A percentile compares a stretch with the other conserved stretches of the same genome.
Conservation (phyloP, 2,797 vertebrate genomes). For the Anguilla pacifica region DNA sequence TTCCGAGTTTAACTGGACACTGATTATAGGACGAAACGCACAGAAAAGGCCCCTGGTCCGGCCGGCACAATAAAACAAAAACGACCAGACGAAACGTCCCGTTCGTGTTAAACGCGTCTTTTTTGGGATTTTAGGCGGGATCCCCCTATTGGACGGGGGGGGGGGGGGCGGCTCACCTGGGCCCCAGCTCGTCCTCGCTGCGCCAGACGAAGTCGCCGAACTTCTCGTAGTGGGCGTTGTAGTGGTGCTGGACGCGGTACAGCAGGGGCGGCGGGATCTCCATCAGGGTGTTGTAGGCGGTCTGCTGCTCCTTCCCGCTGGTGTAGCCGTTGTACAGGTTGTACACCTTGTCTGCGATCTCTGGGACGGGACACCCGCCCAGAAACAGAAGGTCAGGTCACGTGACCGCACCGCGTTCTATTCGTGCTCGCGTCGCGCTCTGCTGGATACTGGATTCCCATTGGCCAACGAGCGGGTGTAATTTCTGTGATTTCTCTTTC, state of each 20-base stretch:
- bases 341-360: slow-evolving; percentile 96
- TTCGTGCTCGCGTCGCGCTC: no score
- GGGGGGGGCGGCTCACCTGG: slow-evolving; percentile 77
- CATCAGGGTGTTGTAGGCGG: slow-evolving; percentile 95
- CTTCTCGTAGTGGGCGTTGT: slow-evolving; percentile 97
- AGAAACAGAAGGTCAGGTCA: background rate
- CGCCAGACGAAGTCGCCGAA: slow-evolving; percentile 99
- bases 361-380: slow-evolving; percentile 63
- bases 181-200: slow-evolving; percentile 95
- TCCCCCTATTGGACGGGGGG: no score
- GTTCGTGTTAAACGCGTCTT: no score
- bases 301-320: slow-evolving; percentile 97
- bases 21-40: no score
- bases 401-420: background rate
- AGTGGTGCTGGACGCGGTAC: slow-evolving; percentile 94
- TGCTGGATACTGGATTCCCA: background rate
- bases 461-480: background rate
- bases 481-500: background rate
- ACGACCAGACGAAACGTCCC: no score
- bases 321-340: slow-evolving; percentile 98
- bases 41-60: no score
- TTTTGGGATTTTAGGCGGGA: background rate
- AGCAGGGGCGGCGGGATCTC: slow-evolving; percentile 90
- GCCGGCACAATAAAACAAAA: no score
- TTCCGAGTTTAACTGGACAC: no score